A percentile compares a stretch with the other conserved stretches of the same genome.
Conservation (phyloP, 2,113 vertebrate species). For the Vicugna pacos region DNA sequence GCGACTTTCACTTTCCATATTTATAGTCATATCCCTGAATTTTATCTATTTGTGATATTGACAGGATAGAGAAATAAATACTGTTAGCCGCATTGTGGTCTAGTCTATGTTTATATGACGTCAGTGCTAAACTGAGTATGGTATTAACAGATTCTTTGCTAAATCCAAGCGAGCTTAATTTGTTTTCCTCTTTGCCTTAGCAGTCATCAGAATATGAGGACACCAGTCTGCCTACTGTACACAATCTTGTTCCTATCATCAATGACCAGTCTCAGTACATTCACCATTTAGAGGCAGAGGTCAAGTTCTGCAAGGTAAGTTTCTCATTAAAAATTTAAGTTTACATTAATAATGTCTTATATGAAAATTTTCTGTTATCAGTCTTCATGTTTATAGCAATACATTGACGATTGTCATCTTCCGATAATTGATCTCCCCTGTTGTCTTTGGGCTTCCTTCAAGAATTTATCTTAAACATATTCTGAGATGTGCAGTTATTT, state of each 20-base stretch:
- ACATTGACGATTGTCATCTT: not conserved
- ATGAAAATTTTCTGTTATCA: not conserved
- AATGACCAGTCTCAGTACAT: constrained; percentile 95
- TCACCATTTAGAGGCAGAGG: constrained; percentile 96
- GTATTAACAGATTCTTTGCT: not conserved
- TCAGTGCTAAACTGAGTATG: not conserved
- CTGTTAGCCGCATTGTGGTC: not conserved
- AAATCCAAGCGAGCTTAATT: constrained; percentile 53
- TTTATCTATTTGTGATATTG: constrained; percentile 32
- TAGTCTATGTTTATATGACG: not conserved
- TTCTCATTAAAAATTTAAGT: constrained; percentile 16
- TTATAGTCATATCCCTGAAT: not conserved
- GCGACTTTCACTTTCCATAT: not conserved
- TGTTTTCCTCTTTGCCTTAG: constrained; percentile 78
- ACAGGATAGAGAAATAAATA: constrained; percentile 18
- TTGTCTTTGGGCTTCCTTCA: not conserved
- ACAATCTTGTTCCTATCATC: constrained; percentile 92
- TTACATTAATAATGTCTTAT: not conserved
- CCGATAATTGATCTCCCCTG: not conserved
- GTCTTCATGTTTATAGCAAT: not conserved
- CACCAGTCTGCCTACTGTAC: constrained; percentile 80
- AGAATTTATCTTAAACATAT: not conserved
- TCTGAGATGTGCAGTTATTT: constrained; percentile 16
- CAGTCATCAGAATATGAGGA: constrained; percentile 80
- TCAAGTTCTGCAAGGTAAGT: constrained; percentile 95